A percentile compares a stretch with the other conserved stretches of the same genome.
Evolutionary conservation across 2,797 vertebrate genomes (phyloP).

Genomic region (Malurus splendens): DNA sequence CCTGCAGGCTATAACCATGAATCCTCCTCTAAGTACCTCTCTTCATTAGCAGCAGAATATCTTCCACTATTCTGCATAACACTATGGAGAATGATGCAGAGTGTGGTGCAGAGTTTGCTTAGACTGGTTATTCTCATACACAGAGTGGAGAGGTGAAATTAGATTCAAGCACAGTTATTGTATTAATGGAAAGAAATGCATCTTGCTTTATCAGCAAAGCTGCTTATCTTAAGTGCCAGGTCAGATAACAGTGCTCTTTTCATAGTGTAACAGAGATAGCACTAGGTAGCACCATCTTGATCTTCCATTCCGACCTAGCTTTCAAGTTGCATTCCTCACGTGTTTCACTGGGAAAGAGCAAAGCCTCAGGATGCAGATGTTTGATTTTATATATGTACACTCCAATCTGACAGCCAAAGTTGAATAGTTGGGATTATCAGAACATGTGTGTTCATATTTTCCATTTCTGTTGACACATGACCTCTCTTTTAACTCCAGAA

Average conservation of each 20-base stretch:
- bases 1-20: background rate
- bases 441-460: background rate
- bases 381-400: background rate
- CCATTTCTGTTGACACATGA: background rate
- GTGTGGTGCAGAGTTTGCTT: background rate
- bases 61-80: background rate
- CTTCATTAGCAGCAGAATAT: background rate
- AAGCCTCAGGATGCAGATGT: background rate
- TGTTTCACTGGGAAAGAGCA: background rate
- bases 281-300: background rate
- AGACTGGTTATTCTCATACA: background rate
- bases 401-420: background rate
- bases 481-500: background rate
- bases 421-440: background rate
- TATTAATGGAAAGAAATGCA: background rate
- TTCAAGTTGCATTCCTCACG: background rate
- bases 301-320: background rate
- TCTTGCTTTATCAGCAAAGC: background rate
- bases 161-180: background rate
- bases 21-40: background rate
- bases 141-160: background rate
- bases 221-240: background rate
- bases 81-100: background rate
- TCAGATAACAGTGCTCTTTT: background rate
- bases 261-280: background rate